Percentiles rank a stretch among this genome's conserved stretches.
These are phyloP conservation scores for Mormyrops attenuatus DNA, from an alignment of 2,797 vertebrate species.

Conservation along the genomic window DNA sequence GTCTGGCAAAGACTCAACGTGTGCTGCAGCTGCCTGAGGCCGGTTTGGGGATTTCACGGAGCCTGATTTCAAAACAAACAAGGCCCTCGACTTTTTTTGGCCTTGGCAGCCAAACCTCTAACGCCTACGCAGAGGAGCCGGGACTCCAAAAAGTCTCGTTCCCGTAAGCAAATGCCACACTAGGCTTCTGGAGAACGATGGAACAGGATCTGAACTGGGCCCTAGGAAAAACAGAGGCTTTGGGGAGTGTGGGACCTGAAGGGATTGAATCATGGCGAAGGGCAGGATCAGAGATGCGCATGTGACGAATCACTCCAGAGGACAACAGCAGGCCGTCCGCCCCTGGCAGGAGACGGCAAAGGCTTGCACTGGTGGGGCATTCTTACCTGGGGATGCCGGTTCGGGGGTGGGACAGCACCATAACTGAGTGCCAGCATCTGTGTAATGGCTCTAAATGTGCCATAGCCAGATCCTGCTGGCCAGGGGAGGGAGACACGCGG, in stretches of 20 bases:
- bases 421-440: constrained; percentile 48
- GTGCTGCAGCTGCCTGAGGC: not conserved
- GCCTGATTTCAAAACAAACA: not conserved
- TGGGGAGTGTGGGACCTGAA: not conserved
- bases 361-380: constrained; percentile 34
- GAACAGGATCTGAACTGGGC: not conserved
- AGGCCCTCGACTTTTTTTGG: not conserved
- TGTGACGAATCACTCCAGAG: not conserved
- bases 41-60: constrained; percentile 8
- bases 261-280: constrained; percentile 6
- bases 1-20: not conserved
- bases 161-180: not conserved
- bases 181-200: not conserved
- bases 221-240: not conserved
- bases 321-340: constrained; percentile 16
- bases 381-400: constrained; percentile 14
- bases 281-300: not conserved
- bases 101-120: not conserved
- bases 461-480: constrained; percentile 32
- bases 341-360: constrained; percentile 33
- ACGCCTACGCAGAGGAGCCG: not conserved
- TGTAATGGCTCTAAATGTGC: constrained; percentile 43
- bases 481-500: not conserved
- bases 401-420: constrained; percentile 22
- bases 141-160: not conserved